These are phyloP conservation scores for Conomelus anceps DNA, from an alignment of 2,888 invertebrate genomes.

Conservation along the genomic window DNA sequence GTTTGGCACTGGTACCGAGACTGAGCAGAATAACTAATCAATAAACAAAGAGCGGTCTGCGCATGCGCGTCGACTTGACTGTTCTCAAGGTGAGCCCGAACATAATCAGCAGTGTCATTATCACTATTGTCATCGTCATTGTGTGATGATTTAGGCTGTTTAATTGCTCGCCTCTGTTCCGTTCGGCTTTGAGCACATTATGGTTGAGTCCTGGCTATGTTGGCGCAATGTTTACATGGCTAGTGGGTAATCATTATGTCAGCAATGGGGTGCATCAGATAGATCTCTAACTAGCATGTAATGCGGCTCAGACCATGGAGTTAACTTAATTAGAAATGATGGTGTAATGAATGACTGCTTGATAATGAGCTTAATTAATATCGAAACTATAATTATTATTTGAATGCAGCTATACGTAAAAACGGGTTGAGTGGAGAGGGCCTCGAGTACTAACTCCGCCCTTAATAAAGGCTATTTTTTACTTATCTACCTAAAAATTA, in stretches of 20 bases:
- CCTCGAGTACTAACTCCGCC: too few relatives aligned
- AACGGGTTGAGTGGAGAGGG: too few relatives aligned
- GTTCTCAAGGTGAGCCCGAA: not conserved
- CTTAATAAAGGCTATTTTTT: too few relatives aligned
- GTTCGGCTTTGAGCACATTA: not conserved
- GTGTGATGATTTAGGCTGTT: not conserved
- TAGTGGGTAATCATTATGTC: not conserved
- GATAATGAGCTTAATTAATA: not conserved
- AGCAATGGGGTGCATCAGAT: not conserved
- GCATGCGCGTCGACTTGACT: not conserved
- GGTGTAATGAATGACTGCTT: not conserved
- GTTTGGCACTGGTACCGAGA: not conserved
- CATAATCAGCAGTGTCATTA: not conserved
- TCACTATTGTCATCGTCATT: not conserved
- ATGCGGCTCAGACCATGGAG: not conserved
- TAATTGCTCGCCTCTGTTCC: not conserved
- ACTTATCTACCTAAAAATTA: too few relatives aligned
- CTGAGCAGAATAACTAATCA: not conserved
- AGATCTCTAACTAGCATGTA: too few relatives aligned
- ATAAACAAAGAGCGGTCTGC: not conserved
- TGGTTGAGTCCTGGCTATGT: not conserved
- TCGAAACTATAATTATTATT: too few relatives aligned
- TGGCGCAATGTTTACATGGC: not conserved
- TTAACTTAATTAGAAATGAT: not conserved
- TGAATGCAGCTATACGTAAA: too few relatives aligned